Evolutionary conservation across 37 sponge, comb jelly and placozoan genomes (phyloP), one percentile per base, ranked within the genome.

Genomic region (Spongia lamella): DNA sequence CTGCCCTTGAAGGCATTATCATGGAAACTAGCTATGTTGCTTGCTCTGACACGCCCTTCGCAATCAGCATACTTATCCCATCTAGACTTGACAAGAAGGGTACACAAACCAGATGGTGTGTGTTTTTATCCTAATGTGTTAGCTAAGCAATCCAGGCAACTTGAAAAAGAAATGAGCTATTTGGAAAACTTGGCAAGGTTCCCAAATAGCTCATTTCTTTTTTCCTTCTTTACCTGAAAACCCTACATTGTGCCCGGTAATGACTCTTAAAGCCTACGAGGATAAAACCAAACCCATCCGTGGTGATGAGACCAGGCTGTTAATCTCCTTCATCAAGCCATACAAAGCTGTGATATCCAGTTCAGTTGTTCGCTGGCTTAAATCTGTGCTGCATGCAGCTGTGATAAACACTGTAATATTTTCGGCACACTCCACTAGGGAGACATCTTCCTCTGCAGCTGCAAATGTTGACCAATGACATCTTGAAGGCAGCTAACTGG

Each of bases 401-500:
- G n/a, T n/a, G n/a, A n/a, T n/a, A n/a, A n/a, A n/a, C n/a, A n/a
- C n/a, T n/a, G n/a, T n/a, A n/a, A n/a, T n/a, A n/a, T n/a, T n/a
- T n/a, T n/a, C n/a, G n/a, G n/a, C n/a, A n/a, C n/a, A n/a, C n/a
- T n/a, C n/a, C n/a, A n/a, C n/a, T n/a, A n/a, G n/a, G n/a, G n/a
- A n/a, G n/a, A n/a, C n/a, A n/a, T n/a, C 21, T 63, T 37, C 53
- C 53, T 34, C 37, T 15, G 24, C 22, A 39, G 15, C 9, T 34
- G 57, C 70, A 70, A 11, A 56, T 68, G 25, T 58, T 70, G 19
- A 61, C 64, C 3, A 33, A 76, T 29, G 63, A 76, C 49, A 76
- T 76, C 64, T 65, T 76, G 7, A 76, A 61, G 24, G 64, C 77
- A 40, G 77, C 77, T 43, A 24, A 76, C 64, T 76, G 77, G 77